Conservation (phyloP, 2,113 vertebrate genomes). For the Paramisgurnus dabryanus region DNA sequence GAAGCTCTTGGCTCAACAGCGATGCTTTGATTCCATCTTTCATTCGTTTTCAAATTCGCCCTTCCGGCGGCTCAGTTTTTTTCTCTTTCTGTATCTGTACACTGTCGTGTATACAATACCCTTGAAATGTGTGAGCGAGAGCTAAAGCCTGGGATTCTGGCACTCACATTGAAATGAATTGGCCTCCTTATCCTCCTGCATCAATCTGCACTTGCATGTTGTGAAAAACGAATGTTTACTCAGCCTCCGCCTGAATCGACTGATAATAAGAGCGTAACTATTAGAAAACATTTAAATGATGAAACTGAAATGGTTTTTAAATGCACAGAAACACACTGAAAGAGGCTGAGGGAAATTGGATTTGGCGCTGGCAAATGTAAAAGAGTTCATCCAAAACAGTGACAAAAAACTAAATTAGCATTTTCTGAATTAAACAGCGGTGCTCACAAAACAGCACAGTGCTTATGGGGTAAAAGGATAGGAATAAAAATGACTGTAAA, state of each 20-base stretch:
- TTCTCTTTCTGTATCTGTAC: constrained; percentile 29
- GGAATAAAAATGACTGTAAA: not conserved
- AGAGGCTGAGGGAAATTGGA: constrained; percentile 28
- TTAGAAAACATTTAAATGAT: constrained; percentile 37
- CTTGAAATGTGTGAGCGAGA: constrained; percentile 36
- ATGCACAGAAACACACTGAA: constrained; percentile 37
- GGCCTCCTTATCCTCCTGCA: constrained; percentile 6
- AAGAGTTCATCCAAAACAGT: constrained; percentile 47
- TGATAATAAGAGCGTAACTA: constrained; percentile 43
- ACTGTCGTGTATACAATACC: constrained; percentile 34
- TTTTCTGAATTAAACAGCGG: not conserved
- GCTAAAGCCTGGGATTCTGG: constrained; percentile 44
- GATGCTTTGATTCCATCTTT: constrained; percentile 56
- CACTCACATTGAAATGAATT: constrained; percentile 41
- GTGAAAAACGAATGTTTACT: constrained; percentile 43
- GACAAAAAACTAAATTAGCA: constrained; percentile 28
- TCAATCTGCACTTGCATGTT: constrained; percentile 39
- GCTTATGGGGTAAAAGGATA: not conserved
- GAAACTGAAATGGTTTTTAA: constrained; percentile 49
- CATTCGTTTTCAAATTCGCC: constrained; percentile 48
- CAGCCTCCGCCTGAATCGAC: constrained; percentile 27
- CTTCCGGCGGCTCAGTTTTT: constrained; percentile 28
- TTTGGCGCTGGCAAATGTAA: constrained; percentile 47
- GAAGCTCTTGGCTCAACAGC: constrained; percentile 50
- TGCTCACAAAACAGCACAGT: not conserved